Evolutionary conservation across 2,113 vertebrate genomes (phyloP).

Genomic region (Phainopepla nitens): DNA sequence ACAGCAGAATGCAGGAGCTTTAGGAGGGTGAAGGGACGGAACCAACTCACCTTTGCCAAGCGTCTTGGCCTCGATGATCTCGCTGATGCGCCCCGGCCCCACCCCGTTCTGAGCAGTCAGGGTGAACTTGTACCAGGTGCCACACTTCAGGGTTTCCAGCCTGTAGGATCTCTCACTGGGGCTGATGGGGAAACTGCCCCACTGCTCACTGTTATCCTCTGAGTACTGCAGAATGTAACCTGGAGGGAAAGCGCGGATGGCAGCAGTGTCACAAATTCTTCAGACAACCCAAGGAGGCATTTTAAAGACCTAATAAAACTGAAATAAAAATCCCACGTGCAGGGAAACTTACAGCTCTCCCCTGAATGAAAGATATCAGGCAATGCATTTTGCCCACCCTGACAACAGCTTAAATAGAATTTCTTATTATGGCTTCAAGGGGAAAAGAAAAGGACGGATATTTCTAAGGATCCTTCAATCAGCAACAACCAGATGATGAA

Average conservation of each 20-base stretch:
- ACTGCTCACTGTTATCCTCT: slow-evolving; percentile 97
- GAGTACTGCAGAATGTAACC: slow-evolving; percentile 98
- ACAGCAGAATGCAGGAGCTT: neutral
- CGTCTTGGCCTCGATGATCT: slow-evolving; percentile 98
- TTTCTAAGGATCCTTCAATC: neutral
- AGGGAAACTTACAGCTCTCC: neutral
- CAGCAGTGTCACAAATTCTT: neutral
- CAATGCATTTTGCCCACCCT: neutral
- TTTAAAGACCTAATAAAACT: neutral
- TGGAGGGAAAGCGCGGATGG: slow-evolving; percentile 3
- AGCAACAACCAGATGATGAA: slow-evolving; percentile 1
- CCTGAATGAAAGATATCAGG: neutral
- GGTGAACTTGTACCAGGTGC: slow-evolving; percentile 99
- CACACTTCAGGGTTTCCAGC: slow-evolving; percentile 92
- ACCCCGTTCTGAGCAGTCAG: slow-evolving; percentile 97
- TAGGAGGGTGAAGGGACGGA: neutral
- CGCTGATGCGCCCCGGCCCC: slow-evolving; percentile 95
- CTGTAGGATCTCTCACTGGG: slow-evolving; percentile 95
- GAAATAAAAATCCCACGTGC: neutral
- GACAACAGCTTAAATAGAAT: neutral
- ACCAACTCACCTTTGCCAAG: slow-evolving; percentile 87
- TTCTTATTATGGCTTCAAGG: neutral
- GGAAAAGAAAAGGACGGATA: neutral
- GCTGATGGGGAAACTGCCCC: slow-evolving; percentile 97
- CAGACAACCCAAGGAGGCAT: neutral